Evolutionary conservation across 1,140 invertebrate genomes (phyloP), one percentile per base, ranked within the genome.

Genomic region (Brachionus calyciflorus): DNA sequence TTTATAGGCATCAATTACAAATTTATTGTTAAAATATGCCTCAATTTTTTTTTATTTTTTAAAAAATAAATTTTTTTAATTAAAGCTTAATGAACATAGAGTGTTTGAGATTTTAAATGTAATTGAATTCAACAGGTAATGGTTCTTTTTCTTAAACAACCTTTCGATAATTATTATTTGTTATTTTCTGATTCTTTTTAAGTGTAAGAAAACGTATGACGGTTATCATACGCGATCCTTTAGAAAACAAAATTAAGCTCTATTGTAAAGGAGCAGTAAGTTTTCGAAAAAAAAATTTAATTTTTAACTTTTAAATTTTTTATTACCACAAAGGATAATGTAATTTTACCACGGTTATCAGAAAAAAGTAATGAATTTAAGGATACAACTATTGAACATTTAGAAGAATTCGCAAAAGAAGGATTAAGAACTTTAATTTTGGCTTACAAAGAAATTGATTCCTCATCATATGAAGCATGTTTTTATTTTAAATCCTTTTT

Each of bases 81-180:
- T 83, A 40, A 80, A 88, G 87, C 80, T 84, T 77, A 91, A 78
- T 81, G 86, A 80, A 44, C 86, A 88, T 76, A 86, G 91, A 82
- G 88, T 88, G 46, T 98, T 92, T 86, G 89, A 93, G 84, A 89
- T 99, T 69, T 87, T 99, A 12, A 94, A 97, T 87, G 93, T 98
- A 0, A 88, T 99, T 60, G 96, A 98, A 83, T 99, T 99, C 85
- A 98, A 65, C 21, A 65, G 92, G 0, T 89, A 88, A n/a, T n/a
- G n/a, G n/a, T n/a, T n/a, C n/a, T n/a, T n/a, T n/a, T n/a, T n/a
- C n/a, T n/a, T n/a, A n/a, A n/a, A n/a, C n/a, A n/a, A n/a, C n/a
- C n/a, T n/a, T n/a, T n/a, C n/a, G n/a, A n/a, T n/a, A n/a, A n/a
- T n/a, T n/a, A n/a, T n/a, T n/a, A n/a, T n/a, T n/a, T n/a, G n/a